Evolutionary conservation across 2,888 invertebrate genomes (phyloP).

Genomic region (Schizotus pectinicornis): DNA sequence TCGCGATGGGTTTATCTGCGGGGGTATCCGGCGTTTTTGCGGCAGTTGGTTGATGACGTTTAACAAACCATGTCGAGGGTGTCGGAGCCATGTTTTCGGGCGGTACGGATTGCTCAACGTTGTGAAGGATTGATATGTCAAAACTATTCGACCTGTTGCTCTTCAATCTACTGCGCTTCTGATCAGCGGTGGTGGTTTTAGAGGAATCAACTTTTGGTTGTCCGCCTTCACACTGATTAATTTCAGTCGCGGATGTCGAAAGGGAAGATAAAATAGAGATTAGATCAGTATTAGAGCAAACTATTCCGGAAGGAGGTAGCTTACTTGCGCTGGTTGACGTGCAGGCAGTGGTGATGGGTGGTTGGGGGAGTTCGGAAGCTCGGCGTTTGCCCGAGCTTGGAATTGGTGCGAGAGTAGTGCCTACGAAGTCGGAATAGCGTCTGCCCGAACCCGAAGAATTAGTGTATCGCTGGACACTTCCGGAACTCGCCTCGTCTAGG

Average conservation of each 20-base stretch:
- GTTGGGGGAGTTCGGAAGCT: slow-evolving; percentile 76
- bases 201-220: slow-evolving; percentile 18
- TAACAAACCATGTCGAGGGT: slow-evolving; percentile 75
- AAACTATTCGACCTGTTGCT: slow-evolving; percentile 85
- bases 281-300: slow-evolving; percentile 83
- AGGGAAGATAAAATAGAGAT: slow-evolving; percentile 79
- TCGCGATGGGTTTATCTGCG: slow-evolving; percentile 37
- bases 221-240: slow-evolving; percentile 69
- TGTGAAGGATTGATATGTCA: slow-evolving; percentile 76
- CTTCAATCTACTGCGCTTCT: slow-evolving; percentile 66
- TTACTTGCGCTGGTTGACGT: slow-evolving; percentile 51
- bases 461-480: slow-evolving; percentile 66
- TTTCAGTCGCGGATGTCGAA: slow-evolving; percentile 82
- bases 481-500: slow-evolving; percentile 69
- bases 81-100: slow-evolving; percentile 37
- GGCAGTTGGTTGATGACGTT: slow-evolving; percentile 73
- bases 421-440: slow-evolving; percentile 77
- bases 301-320: slow-evolving; percentile 64
- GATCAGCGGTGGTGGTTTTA: slow-evolving; percentile 49
- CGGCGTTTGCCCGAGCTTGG: slow-evolving; percentile 64
- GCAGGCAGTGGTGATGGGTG: slow-evolving; percentile 39
- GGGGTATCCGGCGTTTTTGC: slow-evolving; percentile 31
- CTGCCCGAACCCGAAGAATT: slow-evolving; percentile 55
- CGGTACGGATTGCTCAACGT: slow-evolving; percentile 51
- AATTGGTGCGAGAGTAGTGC: slow-evolving; percentile 66